phyloP scores from a whole-genome alignment of 2,113 vertebrate genomes.

The Cheilinus undulatus region DNA sequence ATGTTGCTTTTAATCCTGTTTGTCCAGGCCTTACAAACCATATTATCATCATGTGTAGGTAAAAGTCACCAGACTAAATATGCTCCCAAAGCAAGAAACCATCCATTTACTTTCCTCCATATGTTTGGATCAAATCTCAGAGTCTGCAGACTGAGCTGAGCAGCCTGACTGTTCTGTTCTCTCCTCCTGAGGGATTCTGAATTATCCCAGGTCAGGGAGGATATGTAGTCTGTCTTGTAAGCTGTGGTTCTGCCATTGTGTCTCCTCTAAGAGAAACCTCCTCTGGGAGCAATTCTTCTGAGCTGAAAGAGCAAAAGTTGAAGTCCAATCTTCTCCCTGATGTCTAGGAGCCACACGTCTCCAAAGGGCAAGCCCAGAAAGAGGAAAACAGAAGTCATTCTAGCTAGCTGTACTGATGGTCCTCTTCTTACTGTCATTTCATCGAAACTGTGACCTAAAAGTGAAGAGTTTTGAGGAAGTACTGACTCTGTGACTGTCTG shows the following conservation, averaged over 20 bases:
- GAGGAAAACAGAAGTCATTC: neutral
- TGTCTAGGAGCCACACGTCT: neutral
- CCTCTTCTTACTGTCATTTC: neutral
- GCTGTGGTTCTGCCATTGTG: neutral
- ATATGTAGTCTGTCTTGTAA: neutral
- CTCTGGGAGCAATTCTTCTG: neutral
- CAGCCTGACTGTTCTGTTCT: neutral
- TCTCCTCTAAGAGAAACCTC: neutral
- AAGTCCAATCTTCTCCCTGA: neutral
- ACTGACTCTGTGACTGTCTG: no score
- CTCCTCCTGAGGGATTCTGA: constrained; percentile 3
- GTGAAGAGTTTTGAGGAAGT: neutral
- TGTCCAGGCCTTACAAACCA: no score
- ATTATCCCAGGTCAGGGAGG: neutral
- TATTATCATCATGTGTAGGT: neutral
- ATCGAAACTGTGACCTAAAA: neutral
- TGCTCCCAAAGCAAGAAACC: neutral
- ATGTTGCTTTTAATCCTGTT: constrained; percentile 7
- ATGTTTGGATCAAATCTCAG: no score
- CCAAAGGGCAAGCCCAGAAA: no score
- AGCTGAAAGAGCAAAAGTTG: neutral
- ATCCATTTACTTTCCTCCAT: neutral
- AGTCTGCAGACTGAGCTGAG: neutral
- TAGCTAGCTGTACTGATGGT: neutral
- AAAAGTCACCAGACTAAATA: neutral